Base-by-base conservation (phyloP, 2,113 vertebrate genomes). In the Pristiophorus japonicus region DNA sequence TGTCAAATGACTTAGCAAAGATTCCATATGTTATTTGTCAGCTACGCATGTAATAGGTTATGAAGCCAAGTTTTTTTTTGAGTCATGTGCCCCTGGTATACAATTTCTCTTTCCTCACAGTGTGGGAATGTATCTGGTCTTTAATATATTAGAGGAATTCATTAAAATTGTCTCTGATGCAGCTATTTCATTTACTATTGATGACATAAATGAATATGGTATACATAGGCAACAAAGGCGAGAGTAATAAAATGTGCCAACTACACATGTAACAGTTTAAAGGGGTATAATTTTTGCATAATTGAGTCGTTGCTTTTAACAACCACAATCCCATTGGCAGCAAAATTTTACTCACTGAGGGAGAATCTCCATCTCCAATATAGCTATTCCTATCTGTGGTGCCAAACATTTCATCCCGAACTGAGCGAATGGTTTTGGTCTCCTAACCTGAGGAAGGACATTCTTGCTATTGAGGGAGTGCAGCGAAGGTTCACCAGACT, bases 11-110 rank as follows among this genome's bases (percentile, higher is more conserved):
- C 65, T 94, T 47, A 94, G 66, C 42, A 94, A 94, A 94, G 65
- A 94, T 47, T 51, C 93, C 93, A 94, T 92, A 65, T 94, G 93
- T 70, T 94, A 70, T 67, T 70, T 94, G 93, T 70, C 93, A 70
- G 66, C 65, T 94, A 24, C 10, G 66, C 66, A 70, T 73, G 24
- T 67, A 67, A 70, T 94, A 94, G 88, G 88, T 92, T 92, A 92
- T 22, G 59, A 92, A 92, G 93, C 93, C 93, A 94, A 94, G 45
- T 70, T 94, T 94, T 94, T 88, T 94, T 94, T 70, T 27, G 10
- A 90, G 51, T 90, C 75, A 81, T 51, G 88, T 92, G 88, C 88
- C 88, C 88, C 59, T 92, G 88, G 88, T 92, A 70, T 94, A 51
- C 66, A 67, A 65, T 70, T 94, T 73, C 45, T 70, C 27, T 94